Evolutionary conservation across 2,888 invertebrate genomes (phyloP), one percentile per base, ranked within the genome.

Genomic region (Phortica okadai): DNA sequence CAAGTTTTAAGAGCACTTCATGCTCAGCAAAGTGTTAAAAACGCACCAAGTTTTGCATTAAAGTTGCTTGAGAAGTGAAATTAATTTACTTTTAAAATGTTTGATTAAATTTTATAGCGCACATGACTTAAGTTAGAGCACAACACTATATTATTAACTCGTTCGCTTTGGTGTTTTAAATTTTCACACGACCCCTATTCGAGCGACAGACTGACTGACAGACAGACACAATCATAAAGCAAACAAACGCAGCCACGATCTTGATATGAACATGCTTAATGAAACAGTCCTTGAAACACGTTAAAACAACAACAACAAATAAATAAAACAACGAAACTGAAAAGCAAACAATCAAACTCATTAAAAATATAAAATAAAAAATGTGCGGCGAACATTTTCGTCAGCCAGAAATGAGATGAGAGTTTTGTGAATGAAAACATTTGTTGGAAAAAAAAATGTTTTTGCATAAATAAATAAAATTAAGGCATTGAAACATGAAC

Each of bases 201-300:
- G 33, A 25, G 62, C 54, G 41, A 64, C 25, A 33, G 41, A 64
- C n/a, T 1, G 21, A 1, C n/a, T 4, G 58, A 14, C n/a, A 58
- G 21, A 58, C n/a, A 58, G 21, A 67, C 16, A 67, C 16, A 67
- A 69, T 16, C 69, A 44, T 45, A 21, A 69, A 69, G 44, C 44
- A 70, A 70, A 70, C 25, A 59, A 21, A 25, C 25, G 25, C 16
- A 25, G 69, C 69, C 69, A 50, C 69, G 69, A 69, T 69, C 69
- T 69, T 69, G 69, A 69, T 69, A 69, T 8, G 33, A 56, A 72
- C 54, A 72, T 72, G 70, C 54, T 54, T 72, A 72, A 72, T 72
- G 70, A 54, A 72, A 33, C 54, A 72, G 45, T 72, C 70, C 70
- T 72, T 72, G 70, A 72, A 56, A 41, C 21, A 21, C 25, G 25